Evolutionary conservation across 1,140 invertebrate genomes (phyloP).

Genomic region (Elymnias hypermnestra): DNA sequence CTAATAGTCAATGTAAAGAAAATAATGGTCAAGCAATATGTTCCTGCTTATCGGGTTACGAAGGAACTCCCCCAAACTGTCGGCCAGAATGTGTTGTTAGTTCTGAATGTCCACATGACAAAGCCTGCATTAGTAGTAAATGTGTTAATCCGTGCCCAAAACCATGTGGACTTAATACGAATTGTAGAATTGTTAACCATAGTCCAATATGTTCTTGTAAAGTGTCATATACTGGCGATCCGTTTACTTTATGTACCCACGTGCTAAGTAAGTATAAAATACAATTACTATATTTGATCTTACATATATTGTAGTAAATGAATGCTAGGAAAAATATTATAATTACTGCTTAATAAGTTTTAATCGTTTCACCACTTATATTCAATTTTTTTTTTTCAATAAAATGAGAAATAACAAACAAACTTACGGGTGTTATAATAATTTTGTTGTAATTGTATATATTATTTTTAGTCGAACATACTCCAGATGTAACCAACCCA

Average conservation of each 20-base stretch:
- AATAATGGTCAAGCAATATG: constrained; percentile 77
- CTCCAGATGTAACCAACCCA: constrained; percentile 64
- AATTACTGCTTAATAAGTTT: too few species aligned
- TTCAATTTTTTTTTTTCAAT: too few species aligned
- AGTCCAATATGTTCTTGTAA: constrained; percentile 81
- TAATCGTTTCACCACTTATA: too few species aligned
- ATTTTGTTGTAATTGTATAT: too few species aligned
- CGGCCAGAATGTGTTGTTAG: constrained; percentile 79
- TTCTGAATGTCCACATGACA: constrained; percentile 78
- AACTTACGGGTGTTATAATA: too few species aligned
- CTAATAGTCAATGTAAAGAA: constrained; percentile 79
- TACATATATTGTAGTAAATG: neutral
- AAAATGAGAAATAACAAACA: too few species aligned
- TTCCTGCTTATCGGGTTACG: constrained; percentile 79
- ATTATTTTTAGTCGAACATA: constrained; percentile 66
- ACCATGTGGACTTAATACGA: constrained; percentile 78
- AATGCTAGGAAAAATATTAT: too few species aligned
- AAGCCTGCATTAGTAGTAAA: constrained; percentile 79
- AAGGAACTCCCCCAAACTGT: constrained; percentile 78
- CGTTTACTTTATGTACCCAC: constrained; percentile 78
- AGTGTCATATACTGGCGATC: constrained; percentile 79
- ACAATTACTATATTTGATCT: constrained; percentile 7
- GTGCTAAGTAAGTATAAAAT: constrained; percentile 71
- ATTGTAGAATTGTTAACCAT: constrained; percentile 82
- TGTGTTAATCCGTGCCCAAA: constrained; percentile 80